Evolutionary conservation across 2,797 vertebrate genomes (phyloP), one percentile per base, ranked within the genome.

Genomic region (Peromyscus attwateri): DNA sequence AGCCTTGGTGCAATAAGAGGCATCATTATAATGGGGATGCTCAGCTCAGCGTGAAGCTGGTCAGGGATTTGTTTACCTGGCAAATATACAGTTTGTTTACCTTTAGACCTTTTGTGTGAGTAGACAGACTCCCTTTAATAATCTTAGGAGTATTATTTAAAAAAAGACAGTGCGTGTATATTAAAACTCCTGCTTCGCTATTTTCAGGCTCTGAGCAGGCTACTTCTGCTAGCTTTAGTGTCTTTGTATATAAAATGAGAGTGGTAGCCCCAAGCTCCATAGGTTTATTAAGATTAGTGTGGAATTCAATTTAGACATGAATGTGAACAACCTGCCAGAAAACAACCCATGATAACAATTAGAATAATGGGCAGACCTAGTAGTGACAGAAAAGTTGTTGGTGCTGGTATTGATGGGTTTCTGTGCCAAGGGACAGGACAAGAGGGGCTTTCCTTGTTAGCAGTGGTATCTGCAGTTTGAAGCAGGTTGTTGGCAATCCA

Each of bases 181-280:
- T 95, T 52, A 81, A 82, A 73, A 89, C 87, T 40, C 29, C 21
- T n/a, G 40, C 60, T 91, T 95, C 87, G 83, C 79, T 68, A 4
- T 87, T 81, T 91, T 57, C 49, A 88, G 55, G 88, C 25, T 17
- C 37, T 12, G 66, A 94, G 68, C 46, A 62, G 81, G 75, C 52
- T 87, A 34, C 31, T 71, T 92, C 73, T 91, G 37, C 64, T 52
- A 85, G 34, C 21, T 82, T 81, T 43, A 31, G 17, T 92, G 88
- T 81, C 37, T n/a, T 85, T 91, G 46, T 29, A 23, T 92, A 10
- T 82, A 64, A 89, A 77, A 82, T 82, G 37, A 23, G 16, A 66
- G 34, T 62, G 34, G 46, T 10, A 66, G 68, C 49, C 52, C 49
- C 21, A 62, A 23, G 23, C 49, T 27, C 71, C 52, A 27, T 8